Evolutionary conservation across 2,113 vertebrate species (phyloP).

Genomic region (Cnemophilus loriae): DNA sequence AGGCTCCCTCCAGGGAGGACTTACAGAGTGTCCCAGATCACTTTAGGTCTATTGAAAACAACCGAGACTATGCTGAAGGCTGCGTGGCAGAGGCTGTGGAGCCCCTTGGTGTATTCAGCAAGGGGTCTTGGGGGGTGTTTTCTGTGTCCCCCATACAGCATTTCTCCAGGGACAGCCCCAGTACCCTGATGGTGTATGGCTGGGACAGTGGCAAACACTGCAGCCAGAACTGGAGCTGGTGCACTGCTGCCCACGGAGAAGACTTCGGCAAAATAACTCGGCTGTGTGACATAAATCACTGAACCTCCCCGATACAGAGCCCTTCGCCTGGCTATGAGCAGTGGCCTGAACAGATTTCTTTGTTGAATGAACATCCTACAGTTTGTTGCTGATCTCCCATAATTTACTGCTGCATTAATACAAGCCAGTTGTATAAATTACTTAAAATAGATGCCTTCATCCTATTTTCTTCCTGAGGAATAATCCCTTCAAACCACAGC

Average conservation of each 20-base stretch:
- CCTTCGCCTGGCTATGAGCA: neutral
- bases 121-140: no score
- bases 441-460: neutral
- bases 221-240: neutral
- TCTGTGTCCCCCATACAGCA: accelerated
- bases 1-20: neutral
- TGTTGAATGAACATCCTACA: neutral
- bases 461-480: neutral
- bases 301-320: neutral
- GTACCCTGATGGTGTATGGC: neutral
- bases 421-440: neutral
- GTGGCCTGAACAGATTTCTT: neutral
- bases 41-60: neutral
- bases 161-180: neutral
- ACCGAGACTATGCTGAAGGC: neutral
- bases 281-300: neutral
- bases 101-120: accelerated
- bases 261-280: neutral
- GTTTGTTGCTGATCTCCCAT: neutral
- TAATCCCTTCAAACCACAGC: neutral
- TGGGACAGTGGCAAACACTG: accelerated
- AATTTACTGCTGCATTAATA: neutral
- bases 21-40: neutral
- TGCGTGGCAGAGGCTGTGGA: neutral
- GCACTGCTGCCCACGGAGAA: neutral